Evolutionary conservation across 2,888 invertebrate species (phyloP), one percentile per base, ranked within the genome.

Genomic region (Epinotia nisella): DNA sequence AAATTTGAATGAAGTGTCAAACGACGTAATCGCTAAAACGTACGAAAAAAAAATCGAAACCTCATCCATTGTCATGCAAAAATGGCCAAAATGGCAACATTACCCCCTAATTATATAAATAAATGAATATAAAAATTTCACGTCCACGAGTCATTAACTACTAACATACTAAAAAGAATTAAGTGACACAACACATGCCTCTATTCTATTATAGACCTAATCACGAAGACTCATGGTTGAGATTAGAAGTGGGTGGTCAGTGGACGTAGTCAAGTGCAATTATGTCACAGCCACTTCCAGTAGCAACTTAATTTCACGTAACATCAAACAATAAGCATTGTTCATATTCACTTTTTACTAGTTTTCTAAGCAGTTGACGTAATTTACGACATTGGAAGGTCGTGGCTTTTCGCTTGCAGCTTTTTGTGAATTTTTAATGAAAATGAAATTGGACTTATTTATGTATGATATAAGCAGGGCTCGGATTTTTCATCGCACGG

Each of bases 41-140:
- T n/a, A n/a, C n/a, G n/a, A n/a, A 51, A 70, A 65, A 66, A 41
- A 61, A 49, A 64, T 67, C 53, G 74, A 81, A 75, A 87, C 87
- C 86, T 85, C 84, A 77, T 79, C 76, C 82, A 86, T 86, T 87
- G 87, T 85, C 81, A 78, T 70, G 74, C 77, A n/a, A 66, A 66
- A 56, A 80, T 85, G 84, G 83, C 71, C 82, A 75, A 76, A 77
- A 59, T 74, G 51, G 13, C 77, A 75, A 75, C 74, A 76, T 76
- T 75, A 69, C 68, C 69, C 17, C n/a, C 17, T 55, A 53, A 71
- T 71, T 71, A 71, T 59, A 39, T 53, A 55, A 29, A 39, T 53
- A 55, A 29, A 67, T 49, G 45, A 29, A 45, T 39, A 39, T 15
- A 13, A 66, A 41, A 41, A 56, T 41, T 56, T 56, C 55, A 66